A percentile compares a stretch with the other conserved stretches of the same genome.
Evolutionary conservation across 2,888 invertebrate genomes (phyloP).

Genomic region (Drosophila pullipes): DNA sequence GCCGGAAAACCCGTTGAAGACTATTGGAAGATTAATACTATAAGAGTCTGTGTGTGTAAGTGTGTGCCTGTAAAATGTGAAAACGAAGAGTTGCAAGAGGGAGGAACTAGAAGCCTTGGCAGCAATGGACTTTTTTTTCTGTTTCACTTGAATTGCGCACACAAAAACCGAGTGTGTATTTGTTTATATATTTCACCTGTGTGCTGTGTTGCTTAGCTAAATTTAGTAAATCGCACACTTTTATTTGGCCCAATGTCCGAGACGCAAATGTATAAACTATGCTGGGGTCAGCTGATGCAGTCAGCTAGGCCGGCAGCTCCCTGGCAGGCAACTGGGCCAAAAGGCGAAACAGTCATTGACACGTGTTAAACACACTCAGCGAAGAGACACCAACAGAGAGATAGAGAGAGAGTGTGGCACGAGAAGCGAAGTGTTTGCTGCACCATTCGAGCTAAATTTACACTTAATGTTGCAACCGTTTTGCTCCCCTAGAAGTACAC

Average conservation of each 20-base stretch:
- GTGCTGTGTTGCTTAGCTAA: conserved; percentile 51
- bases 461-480: conserved; percentile 35
- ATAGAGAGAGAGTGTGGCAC: background rate
- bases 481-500: conserved; percentile 51
- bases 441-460: conserved; percentile 39
- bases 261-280: conserved; percentile 70
- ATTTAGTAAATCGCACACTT: conserved; percentile 81
- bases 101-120: conserved; percentile 54
- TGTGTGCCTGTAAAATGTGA: conserved; percentile 36
- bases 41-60: background rate
- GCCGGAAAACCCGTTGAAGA: conserved; percentile 63
- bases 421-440: background rate
- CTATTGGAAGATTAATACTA: conserved; percentile 38
- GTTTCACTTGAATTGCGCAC: conserved; percentile 65
- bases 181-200: conserved; percentile 67
- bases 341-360: conserved; percentile 80
- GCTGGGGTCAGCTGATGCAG: conserved; percentile 73
- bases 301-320: conserved; percentile 18
- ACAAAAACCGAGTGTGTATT: conserved; percentile 29
- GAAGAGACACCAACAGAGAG: background rate
- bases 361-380: conserved; percentile 46
- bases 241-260: conserved; percentile 81
- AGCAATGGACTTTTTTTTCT: conserved; percentile 56
- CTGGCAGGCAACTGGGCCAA: conserved; percentile 67
- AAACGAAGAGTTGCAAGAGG: conserved; percentile 43